Evolutionary conservation across 2,888 invertebrate species (phyloP).

Genomic region (Chymomyza amoena): DNA sequence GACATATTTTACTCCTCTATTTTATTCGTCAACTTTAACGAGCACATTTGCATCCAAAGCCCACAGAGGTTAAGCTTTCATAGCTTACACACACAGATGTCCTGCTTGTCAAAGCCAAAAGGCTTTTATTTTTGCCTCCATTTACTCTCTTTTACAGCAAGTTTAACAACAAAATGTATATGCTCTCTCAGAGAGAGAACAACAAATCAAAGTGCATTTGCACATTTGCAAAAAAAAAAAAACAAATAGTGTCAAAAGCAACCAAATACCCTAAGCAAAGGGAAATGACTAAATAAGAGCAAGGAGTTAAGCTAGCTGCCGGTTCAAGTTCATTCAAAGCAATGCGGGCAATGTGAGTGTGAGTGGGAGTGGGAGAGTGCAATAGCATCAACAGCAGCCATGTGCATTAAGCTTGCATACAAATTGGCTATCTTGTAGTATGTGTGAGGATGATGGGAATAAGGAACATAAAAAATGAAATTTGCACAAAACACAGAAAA

Average conservation of each 20-base stretch:
- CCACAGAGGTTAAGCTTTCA: too few relatives aligned
- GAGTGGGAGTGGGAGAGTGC: too few relatives aligned
- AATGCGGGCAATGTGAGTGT: background rate
- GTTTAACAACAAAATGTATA: too few relatives aligned
- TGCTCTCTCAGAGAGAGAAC: background rate
- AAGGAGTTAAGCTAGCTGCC: background rate
- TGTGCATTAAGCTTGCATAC: constrained; percentile 33
- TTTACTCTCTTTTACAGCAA: too few relatives aligned
- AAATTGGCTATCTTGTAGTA: constrained; percentile 36
- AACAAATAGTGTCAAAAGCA: background rate
- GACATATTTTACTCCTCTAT: too few relatives aligned
- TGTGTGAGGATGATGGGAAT: constrained; percentile 2
- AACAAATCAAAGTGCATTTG: background rate
- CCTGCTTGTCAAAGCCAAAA: too few relatives aligned
- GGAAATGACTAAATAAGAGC: background rate
- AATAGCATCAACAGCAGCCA: constrained; percentile 11
- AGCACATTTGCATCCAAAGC: too few relatives aligned
- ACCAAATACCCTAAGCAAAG: background rate
- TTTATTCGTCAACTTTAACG: too few relatives aligned
- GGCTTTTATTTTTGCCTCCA: too few relatives aligned
- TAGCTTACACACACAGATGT: too few relatives aligned
- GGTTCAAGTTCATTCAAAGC: background rate
- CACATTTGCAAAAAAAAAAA: too few relatives aligned
- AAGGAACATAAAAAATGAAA: constrained; percentile 26
- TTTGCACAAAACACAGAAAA: constrained; percentile 66